A percentile compares a stretch with the other conserved stretches of the same genome.
Conservation (phyloP, 2,888 invertebrate genomes). For the Sinohyriopsis cumingii region DNA sequence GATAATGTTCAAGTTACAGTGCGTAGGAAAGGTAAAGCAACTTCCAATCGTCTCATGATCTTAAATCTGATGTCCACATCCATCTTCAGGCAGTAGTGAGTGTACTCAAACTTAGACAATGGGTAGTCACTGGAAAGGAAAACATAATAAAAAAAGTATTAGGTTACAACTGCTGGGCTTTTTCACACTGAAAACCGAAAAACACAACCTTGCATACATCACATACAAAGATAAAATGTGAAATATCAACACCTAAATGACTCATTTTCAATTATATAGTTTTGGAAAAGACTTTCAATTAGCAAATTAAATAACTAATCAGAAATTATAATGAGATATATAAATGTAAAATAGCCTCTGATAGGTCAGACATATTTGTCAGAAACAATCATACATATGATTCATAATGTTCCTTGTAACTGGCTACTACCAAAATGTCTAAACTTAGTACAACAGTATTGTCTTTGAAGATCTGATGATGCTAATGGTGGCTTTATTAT, state of each 20-base stretch:
- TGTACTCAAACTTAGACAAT: constrained; percentile 92
- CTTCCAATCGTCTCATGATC: constrained; percentile 77
- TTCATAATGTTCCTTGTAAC: too few relatives aligned
- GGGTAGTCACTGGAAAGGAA: constrained; percentile 77
- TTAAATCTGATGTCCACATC: constrained; percentile 83
- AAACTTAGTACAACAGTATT: too few relatives aligned
- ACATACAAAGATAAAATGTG: background rate
- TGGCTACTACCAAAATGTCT: too few relatives aligned
- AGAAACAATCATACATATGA: too few relatives aligned
- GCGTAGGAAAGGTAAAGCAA: constrained; percentile 82
- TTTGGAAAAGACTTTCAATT: too few relatives aligned
- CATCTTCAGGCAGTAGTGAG: constrained; percentile 92
- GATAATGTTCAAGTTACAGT: constrained; percentile 75
- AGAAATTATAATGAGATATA: too few relatives aligned
- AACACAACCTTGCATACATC: background rate
- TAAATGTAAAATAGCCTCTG: too few relatives aligned
- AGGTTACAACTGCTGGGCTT: background rate
- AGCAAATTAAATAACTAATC: too few relatives aligned
- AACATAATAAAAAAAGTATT: constrained; percentile 6
- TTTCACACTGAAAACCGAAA: background rate
- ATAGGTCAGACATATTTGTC: too few relatives aligned
- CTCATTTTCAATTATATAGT: too few relatives aligned
- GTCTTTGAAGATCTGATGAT: too few relatives aligned
- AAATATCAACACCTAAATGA: background rate
- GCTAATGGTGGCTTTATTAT: too few relatives aligned